Percentiles rank a stretch among this genome's conserved stretches.
Conservation (phyloP, 2,797 vertebrate species). For the Petrocephalus schoutedeni region DNA sequence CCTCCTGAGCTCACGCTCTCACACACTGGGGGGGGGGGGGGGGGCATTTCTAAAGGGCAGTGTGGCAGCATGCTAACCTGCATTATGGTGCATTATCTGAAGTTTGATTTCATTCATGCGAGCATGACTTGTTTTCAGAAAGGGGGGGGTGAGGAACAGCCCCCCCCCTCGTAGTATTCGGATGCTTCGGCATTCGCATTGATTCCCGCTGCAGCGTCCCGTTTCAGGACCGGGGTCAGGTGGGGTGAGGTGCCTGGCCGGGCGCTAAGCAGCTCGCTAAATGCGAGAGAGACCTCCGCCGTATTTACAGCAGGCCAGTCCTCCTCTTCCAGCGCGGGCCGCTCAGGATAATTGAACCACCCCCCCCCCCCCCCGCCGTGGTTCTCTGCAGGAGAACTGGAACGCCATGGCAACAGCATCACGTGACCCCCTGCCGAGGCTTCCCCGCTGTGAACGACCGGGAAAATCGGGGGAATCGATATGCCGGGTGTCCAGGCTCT, state of each 20-base stretch:
- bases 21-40: not conserved
- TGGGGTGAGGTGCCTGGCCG: not conserved
- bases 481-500: not conserved
- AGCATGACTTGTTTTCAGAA: not conserved
- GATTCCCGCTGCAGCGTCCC: not conserved
- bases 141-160: not conserved
- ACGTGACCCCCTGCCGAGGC: conserved; percentile 49
- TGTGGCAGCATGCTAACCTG: too few relatives aligned
- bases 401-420: conserved; percentile 72
- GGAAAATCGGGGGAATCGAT: not conserved
- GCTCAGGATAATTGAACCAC: conserved; percentile 36
- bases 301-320: conserved; percentile 16
- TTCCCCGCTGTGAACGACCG: conserved; percentile 48
- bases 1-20: not conserved
- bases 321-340: conserved; percentile 26
- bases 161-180: not conserved
- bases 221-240: not conserved
- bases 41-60: not conserved
- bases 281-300: not conserved
- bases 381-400: conserved; percentile 54
- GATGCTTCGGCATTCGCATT: not conserved
- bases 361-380: conserved; percentile 30
- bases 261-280: conserved; percentile 20
- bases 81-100: not conserved
- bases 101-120: not conserved